Evolutionary conservation across 2,888 invertebrate species (phyloP).

Genomic region (Phyllotreta striolata): DNA sequence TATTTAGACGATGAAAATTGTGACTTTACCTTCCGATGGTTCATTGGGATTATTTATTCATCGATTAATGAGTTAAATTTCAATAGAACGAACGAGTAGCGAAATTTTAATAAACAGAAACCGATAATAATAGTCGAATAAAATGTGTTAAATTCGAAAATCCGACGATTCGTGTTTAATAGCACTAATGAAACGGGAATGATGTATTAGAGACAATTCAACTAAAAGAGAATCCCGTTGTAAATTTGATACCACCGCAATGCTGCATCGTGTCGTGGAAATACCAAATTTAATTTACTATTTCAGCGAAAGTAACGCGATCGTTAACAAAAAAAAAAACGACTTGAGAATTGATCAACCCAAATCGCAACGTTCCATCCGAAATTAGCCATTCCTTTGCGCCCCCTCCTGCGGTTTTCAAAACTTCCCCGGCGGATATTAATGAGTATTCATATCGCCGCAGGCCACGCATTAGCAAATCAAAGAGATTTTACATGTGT

Average conservation of each 20-base stretch:
- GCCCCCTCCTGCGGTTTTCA: constrained; percentile 17
- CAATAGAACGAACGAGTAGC: too few species aligned
- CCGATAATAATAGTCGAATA: too few species aligned
- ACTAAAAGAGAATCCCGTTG: constrained; percentile 32
- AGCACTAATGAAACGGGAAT: constrained; percentile 36
- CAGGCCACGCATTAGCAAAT: constrained; percentile 49
- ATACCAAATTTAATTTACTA: too few species aligned
- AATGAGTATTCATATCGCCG: constrained; percentile 50
- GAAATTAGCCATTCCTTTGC: background rate
- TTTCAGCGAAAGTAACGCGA: too few species aligned
- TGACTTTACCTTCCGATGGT: constrained; percentile 2
- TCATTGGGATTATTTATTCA: background rate
- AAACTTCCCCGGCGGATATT: constrained; percentile 48
- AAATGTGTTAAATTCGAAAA: too few species aligned
- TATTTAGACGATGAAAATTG: constrained; percentile 35
- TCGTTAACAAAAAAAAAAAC: too few species aligned
- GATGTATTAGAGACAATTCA: constrained; percentile 34
- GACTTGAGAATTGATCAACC: too few species aligned
- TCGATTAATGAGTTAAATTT: too few species aligned
- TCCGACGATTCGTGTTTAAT: constrained; percentile 32
- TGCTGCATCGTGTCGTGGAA: constrained; percentile 35
- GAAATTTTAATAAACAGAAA: too few species aligned
- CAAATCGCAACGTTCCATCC: too few species aligned
- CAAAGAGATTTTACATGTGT: constrained; percentile 49
- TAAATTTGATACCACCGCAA: constrained; percentile 42